These are phyloP conservation scores for Merodon equestris DNA, from an alignment of 2,888 invertebrate genomes.

Conservation along the genomic window DNA sequence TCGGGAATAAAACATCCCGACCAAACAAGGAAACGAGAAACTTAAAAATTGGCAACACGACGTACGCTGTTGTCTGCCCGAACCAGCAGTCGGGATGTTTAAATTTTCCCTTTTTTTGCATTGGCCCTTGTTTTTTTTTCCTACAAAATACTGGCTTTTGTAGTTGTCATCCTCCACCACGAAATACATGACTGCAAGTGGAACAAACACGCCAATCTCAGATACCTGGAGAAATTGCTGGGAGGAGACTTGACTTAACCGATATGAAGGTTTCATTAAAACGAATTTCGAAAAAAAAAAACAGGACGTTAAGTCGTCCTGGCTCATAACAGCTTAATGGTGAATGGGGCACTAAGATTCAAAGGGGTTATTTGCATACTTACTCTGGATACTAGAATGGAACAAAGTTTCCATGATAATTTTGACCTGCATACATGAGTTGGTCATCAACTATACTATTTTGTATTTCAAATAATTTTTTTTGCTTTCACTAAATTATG, in stretches of 20 bases:
- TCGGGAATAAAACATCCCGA: not conserved
- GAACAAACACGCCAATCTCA: not conserved
- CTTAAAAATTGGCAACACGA: not conserved
- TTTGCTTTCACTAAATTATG: no score
- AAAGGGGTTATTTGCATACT: no score
- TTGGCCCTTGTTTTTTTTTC: not conserved
- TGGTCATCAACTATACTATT: no score
- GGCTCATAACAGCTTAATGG: no score
- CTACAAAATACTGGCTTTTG: not conserved
- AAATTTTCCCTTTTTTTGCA: not conserved
- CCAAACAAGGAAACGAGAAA: constrained; percentile 4
- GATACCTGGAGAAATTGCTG: not conserved
- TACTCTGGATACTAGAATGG: no score
- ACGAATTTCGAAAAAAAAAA: no score
- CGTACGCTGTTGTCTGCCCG: not conserved
- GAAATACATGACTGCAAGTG: not conserved
- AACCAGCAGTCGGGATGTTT: constrained; percentile 1
- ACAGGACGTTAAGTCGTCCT: no score
- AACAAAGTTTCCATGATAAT: no score
- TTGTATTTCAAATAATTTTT: no score
- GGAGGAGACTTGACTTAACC: not conserved
- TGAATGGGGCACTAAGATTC: no score
- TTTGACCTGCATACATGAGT: no score
- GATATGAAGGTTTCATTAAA: not conserved
- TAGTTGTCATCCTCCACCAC: not conserved